Base-by-base conservation (phyloP, 1,140 invertebrate genomes). In the Drosophila ficusphila region DNA sequence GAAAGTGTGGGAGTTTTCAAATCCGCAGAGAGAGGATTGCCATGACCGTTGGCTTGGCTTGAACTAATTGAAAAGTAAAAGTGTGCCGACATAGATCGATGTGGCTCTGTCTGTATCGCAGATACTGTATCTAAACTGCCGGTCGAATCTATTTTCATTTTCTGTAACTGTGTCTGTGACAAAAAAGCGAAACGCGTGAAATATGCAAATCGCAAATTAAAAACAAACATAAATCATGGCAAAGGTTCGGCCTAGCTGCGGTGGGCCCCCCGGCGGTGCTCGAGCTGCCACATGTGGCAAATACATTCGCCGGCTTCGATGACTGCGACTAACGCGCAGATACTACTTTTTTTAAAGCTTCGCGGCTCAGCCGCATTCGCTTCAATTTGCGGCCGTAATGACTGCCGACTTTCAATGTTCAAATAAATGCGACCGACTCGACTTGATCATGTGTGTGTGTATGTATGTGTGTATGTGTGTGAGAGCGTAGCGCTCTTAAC, bases 331-430 rank as follows among this genome's bases (percentile, higher is more conserved):
- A 79, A 81, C 58, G 78, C 68, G 67, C 76, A 52, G 23, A 79
- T 51, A 60, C 8, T 44, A n/a, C n/a, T n/a, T n/a, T 60, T 58
- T 58, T 41, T 51, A 42, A 21, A 47, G 58, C 61, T 41, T 58
- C 54, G 44, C 69, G 65, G 61, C 49, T 76, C 52, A 72, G 68
- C 60, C 56, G 58, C 64, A 71, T 79, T 85, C 65, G 76, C 76
- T 65, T 61, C 81, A 85, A 85, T 76, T 85, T 81, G 76, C 74
- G 57, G 76, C 77, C 73, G 76, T 85, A 85, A 85, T 85, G 81
- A 85, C 82, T 76, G 81, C 82, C 72, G 77, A 85, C 81, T 85
- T 85, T 85, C 81, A 85, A 77, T 85, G 81, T 81, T 86, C 81
- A 85, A 85, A 85, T 85, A 85, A 85, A 85, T 86, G 81, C 76